Conservation (phyloP, 1,140 invertebrate species). For the Halyomorpha halys region DNA sequence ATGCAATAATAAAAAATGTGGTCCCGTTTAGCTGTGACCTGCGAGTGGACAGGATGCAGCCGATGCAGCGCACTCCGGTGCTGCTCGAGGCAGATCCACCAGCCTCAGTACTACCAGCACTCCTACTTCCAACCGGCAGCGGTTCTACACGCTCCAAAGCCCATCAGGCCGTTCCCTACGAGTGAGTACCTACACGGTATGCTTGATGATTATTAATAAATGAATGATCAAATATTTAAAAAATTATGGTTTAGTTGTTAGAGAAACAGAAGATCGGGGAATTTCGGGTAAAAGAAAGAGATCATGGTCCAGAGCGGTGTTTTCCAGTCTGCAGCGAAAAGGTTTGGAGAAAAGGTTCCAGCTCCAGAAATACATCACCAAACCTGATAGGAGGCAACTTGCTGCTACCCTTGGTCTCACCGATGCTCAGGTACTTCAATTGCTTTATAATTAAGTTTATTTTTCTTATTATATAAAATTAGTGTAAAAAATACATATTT, state of each 20-base stretch:
- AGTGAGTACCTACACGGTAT: slow-evolving; percentile 24
- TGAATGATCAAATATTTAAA: slow-evolving; percentile 13
- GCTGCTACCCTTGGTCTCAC: slow-evolving; percentile 91
- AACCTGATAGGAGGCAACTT: slow-evolving; percentile 90
- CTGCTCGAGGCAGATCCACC: too few species aligned
- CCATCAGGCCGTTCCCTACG: slow-evolving; percentile 28
- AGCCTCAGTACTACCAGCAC: slow-evolving; percentile 12
- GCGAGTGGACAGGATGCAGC: not conserved
- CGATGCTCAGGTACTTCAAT: slow-evolving; percentile 89
- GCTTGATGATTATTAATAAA: not conserved
- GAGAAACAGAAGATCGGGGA: slow-evolving; percentile 13
- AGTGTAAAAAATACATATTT: too few species aligned
- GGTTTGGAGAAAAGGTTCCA: slow-evolving; percentile 91
- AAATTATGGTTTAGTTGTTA: slow-evolving; percentile 15
- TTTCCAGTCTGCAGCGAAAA: slow-evolving; percentile 85
- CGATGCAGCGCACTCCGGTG: slow-evolving; percentile 22
- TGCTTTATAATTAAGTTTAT: too few species aligned
- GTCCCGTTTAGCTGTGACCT: too few species aligned
- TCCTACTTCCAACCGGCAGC: slow-evolving; percentile 20
- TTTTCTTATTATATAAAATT: too few species aligned
- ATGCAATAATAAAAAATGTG: too few species aligned
- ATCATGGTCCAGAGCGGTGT: slow-evolving; percentile 88
- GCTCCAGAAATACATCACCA: slow-evolving; percentile 96
- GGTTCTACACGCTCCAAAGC: slow-evolving; percentile 27
- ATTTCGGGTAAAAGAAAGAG: slow-evolving; percentile 59